These are phyloP conservation scores for Podotricha telesiphe DNA, from an alignment of 2,888 invertebrate species.

Conservation along the genomic window DNA sequence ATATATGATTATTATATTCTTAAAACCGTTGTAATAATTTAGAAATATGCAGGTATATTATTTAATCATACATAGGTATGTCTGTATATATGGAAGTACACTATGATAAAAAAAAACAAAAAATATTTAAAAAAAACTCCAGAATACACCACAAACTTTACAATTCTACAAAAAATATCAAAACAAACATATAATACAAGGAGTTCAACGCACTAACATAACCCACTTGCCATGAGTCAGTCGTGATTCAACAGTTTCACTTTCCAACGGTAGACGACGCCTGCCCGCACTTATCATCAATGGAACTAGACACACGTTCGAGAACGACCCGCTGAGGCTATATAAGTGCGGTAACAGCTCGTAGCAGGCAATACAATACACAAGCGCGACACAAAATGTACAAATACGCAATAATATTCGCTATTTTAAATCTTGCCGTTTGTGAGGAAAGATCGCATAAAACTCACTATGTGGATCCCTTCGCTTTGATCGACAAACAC, in stretches of 20 bases:
- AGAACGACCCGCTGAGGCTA: conserved; percentile 72
- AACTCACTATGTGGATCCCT: conserved; percentile 61
- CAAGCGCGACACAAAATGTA: conserved; percentile 57
- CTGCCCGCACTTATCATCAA: conserved; percentile 73
- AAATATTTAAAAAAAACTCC: too few relatives aligned
- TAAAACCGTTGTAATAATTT: too few relatives aligned
- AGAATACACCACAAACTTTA: too few relatives aligned
- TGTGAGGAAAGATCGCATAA: conserved; percentile 58
- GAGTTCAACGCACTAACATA: conserved; percentile 42
- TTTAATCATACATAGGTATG: too few relatives aligned
- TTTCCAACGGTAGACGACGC: conserved; percentile 64
- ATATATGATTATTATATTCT: too few relatives aligned
- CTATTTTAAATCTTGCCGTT: conserved; percentile 53
- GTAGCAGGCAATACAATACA: conserved; percentile 55
- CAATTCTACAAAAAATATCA: conserved; percentile 11
- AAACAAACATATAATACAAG: conserved; percentile 31
- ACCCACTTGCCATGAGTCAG: conserved; percentile 46
- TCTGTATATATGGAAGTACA: too few relatives aligned
- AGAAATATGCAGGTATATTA: too few relatives aligned
- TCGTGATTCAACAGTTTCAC: conserved; percentile 47
- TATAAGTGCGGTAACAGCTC: conserved; percentile 61
- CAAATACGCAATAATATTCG: conserved; percentile 60
- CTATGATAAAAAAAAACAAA: too few relatives aligned
- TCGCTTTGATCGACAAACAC: conserved; percentile 67
- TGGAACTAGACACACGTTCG: conserved; percentile 67